These are phyloP conservation scores for Hydractinia symbiolongicarpus DNA, from an alignment of 30 jellyfish, hydroid and myxozoan species.

Conservation along the genomic window DNA sequence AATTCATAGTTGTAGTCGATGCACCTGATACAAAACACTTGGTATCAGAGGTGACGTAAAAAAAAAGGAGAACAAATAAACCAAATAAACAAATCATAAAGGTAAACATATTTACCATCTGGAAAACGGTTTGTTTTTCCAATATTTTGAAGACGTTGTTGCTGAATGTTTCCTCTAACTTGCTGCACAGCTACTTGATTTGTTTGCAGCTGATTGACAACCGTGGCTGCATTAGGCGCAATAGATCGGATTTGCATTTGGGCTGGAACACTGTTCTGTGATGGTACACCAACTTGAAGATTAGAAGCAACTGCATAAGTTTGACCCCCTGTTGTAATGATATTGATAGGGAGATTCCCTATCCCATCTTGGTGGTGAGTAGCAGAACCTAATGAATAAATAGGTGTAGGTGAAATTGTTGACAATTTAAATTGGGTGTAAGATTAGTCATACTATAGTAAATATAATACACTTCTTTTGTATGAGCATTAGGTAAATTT, in stretches of 20 bases:
- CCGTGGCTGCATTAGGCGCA: slow-evolving; percentile 44
- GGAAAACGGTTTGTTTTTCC: neutral
- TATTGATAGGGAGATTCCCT: slow-evolving; percentile 33
- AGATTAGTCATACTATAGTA: no score
- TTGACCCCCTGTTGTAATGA: slow-evolving; percentile 38
- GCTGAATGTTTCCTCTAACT: slow-evolving; percentile 14
- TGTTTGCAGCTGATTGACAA: slow-evolving; percentile 25
- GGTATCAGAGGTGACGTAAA: neutral
- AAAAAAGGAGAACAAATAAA: neutral
- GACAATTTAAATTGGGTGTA: neutral
- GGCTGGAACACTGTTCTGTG: slow-evolving; percentile 15
- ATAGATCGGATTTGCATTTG: slow-evolving; percentile 35
- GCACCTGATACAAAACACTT: neutral
- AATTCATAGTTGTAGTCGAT: neutral
- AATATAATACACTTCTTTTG: no score
- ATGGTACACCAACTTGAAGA: slow-evolving; percentile 19
- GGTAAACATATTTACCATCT: neutral
- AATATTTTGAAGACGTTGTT: slow-evolving; percentile 14
- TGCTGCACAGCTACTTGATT: slow-evolving; percentile 24
- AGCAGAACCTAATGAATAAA: slow-evolving; percentile 12
- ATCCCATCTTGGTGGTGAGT: slow-evolving; percentile 29
- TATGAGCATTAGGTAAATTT: no score
- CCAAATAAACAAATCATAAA: neutral
- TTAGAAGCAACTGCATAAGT: slow-evolving; percentile 36
- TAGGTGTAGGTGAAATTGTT: neutral